Evolutionary conservation across 2,797 vertebrate genomes (phyloP).

Genomic region (Microctenopoma steveboyesi): DNA sequence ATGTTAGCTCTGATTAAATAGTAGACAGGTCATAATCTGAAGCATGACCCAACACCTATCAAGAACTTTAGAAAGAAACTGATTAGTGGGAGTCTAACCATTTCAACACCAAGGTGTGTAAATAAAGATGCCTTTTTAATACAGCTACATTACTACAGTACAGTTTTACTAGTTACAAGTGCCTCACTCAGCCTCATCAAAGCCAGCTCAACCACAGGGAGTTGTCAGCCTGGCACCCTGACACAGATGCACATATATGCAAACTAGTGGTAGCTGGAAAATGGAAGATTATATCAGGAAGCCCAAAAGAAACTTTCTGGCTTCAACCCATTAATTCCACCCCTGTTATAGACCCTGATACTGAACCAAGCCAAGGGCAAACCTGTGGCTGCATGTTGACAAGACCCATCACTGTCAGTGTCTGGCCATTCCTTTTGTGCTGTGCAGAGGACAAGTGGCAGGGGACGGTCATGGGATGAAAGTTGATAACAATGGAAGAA

Average conservation of each 20-base stretch:
- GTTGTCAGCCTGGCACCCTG: slow-evolving; percentile 5
- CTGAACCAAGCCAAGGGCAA: slow-evolving; percentile 53
- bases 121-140: slow-evolving; percentile 47
- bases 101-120: slow-evolving; percentile 34
- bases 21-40: slow-evolving; percentile 50
- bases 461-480: slow-evolving; percentile 38
- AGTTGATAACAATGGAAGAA: slow-evolving; percentile 26
- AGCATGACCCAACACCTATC: slow-evolving; percentile 70
- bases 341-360: slow-evolving; percentile 20
- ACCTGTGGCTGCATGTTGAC: slow-evolving; percentile 66
- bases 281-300: slow-evolving; percentile 31
- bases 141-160: slow-evolving; percentile 38
- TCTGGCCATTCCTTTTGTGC: slow-evolving; percentile 57
- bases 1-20: slow-evolving; percentile 29
- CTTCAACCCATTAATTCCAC: slow-evolving; percentile 22
- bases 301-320: slow-evolving; percentile 4
- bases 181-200: slow-evolving; percentile 15
- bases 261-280: slow-evolving; percentile 55
- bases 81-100: slow-evolving; percentile 49
- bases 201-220: slow-evolving; percentile 4
- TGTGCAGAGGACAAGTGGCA: slow-evolving; percentile 42
- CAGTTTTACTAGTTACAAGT: slow-evolving; percentile 11
- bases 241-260: slow-evolving; percentile 10
- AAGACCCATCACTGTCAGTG: slow-evolving; percentile 67
- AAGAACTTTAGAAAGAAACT: slow-evolving; percentile 55